These are phyloP conservation scores for Dynastes grantii DNA, from an alignment of 2,888 invertebrate genomes.

Conservation along the genomic window DNA sequence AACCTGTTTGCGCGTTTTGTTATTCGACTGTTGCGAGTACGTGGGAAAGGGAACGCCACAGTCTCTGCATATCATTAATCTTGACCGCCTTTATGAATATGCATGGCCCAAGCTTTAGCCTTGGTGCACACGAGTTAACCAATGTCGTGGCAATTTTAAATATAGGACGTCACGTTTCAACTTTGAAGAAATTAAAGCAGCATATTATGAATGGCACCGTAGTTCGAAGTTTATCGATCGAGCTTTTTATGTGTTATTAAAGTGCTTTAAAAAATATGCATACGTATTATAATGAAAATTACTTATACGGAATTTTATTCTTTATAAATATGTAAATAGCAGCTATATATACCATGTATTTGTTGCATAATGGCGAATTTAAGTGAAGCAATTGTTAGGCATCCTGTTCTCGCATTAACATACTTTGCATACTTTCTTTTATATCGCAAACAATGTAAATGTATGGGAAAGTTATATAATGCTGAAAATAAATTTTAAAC, in stretches of 20 bases:
- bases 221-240: constrained; percentile 1
- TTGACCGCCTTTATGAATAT: constrained; percentile 17
- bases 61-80: constrained; percentile 16
- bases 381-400: not conserved
- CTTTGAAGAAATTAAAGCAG: constrained; percentile 13
- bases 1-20: constrained; percentile 19
- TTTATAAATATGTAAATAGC: not conserved
- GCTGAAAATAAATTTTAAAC: too few relatives aligned
- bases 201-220: not conserved
- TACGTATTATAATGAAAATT: not conserved
- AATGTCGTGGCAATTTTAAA: constrained; percentile 3
- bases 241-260: not conserved
- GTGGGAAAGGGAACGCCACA: not conserved
- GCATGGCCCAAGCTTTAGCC: not conserved
- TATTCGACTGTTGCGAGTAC: constrained; percentile 2
- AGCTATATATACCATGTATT: not conserved
- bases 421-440: not conserved
- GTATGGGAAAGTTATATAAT: not conserved
- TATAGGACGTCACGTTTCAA: constrained; percentile 12
- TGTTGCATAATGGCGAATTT: not conserved
- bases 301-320: not conserved
- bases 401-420: not conserved
- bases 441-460: not conserved
- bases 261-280: not conserved
- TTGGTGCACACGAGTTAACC: constrained; percentile 2